phyloP scores from a whole-genome alignment of 1,140 invertebrate genomes.

The Hypothenemus hampei region DNA sequence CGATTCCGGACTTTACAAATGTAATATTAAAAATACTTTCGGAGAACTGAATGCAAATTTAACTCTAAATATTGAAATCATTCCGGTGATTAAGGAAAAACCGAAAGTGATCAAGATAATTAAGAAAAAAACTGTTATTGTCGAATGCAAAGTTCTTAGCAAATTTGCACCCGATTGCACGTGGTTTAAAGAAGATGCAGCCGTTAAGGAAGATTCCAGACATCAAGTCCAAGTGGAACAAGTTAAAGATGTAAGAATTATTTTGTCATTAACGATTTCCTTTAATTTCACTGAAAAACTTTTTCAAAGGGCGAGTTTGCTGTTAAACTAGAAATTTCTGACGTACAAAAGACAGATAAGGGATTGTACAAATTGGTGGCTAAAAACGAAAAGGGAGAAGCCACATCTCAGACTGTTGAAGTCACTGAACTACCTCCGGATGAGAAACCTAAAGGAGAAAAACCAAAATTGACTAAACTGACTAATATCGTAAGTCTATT shows the following conservation, averaged over 20 bases:
- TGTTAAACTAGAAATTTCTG: slow-evolving; percentile 81
- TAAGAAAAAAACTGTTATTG: slow-evolving; percentile 83
- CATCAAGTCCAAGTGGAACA: slow-evolving; percentile 72
- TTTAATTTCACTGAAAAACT: too few species aligned
- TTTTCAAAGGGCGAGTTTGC: slow-evolving; percentile 71
- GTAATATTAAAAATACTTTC: slow-evolving; percentile 92
- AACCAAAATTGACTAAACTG: slow-evolving; percentile 68
- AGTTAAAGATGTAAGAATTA: slow-evolving; percentile 63
- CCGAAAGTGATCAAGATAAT: slow-evolving; percentile 85
- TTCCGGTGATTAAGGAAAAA: slow-evolving; percentile 89
- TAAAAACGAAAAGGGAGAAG: slow-evolving; percentile 90
- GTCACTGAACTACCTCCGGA: slow-evolving; percentile 76
- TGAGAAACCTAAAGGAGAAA: slow-evolving; percentile 60
- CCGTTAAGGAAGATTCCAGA: slow-evolving; percentile 69
- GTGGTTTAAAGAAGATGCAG: slow-evolving; percentile 81
- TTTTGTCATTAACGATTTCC: too few species aligned
- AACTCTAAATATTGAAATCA: slow-evolving; percentile 95
- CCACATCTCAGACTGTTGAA: slow-evolving; percentile 82
- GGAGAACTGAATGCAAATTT: slow-evolving; percentile 96
- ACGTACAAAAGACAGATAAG: slow-evolving; percentile 72
- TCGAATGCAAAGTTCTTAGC: slow-evolving; percentile 84
- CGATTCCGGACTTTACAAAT: slow-evolving; percentile 97
- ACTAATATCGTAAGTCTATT: slow-evolving; percentile 61
- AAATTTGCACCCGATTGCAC: slow-evolving; percentile 83
- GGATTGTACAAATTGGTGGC: slow-evolving; percentile 87